These are phyloP conservation scores for Campylorhamphus procurvoides DNA, from an alignment of 2,113 vertebrate species.

Conservation along the genomic window DNA sequence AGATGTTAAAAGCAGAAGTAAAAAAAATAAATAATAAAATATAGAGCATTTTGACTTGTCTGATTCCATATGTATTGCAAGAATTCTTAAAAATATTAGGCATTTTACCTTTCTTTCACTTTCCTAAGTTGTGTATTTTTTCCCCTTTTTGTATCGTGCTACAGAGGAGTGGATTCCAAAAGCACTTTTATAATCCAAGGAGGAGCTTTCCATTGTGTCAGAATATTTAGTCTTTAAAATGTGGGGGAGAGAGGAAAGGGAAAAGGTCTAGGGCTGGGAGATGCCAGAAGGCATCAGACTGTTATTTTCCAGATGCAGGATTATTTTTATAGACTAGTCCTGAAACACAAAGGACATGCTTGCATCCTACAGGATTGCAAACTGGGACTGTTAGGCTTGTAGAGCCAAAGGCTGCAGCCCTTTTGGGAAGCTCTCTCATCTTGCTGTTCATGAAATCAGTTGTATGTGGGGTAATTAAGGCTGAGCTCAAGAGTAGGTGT, in stretches of 20 bases:
- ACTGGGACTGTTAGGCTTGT: not conserved
- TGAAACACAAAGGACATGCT: not conserved
- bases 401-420: not conserved
- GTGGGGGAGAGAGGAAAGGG: not conserved
- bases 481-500: not conserved
- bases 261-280: not conserved
- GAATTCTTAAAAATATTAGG: not conserved
- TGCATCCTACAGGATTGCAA: not conserved
- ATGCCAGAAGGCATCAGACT: not conserved
- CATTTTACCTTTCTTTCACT: not conserved
- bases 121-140: not conserved
- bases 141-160: not conserved
- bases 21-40: not conserved
- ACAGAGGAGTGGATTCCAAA: not conserved
- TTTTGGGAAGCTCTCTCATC: not conserved
- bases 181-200: not conserved
- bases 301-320: not conserved
- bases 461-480: not conserved
- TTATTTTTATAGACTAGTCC: not conserved
- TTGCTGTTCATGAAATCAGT: accelerated
- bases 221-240: not conserved
- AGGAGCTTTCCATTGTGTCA: not conserved
- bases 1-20: not conserved
- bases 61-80: not conserved
- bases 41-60: not conserved